These are phyloP conservation scores for Auanema sp. DNA, from an alignment of 2,888 invertebrate genomes.

Conservation along the genomic window DNA sequence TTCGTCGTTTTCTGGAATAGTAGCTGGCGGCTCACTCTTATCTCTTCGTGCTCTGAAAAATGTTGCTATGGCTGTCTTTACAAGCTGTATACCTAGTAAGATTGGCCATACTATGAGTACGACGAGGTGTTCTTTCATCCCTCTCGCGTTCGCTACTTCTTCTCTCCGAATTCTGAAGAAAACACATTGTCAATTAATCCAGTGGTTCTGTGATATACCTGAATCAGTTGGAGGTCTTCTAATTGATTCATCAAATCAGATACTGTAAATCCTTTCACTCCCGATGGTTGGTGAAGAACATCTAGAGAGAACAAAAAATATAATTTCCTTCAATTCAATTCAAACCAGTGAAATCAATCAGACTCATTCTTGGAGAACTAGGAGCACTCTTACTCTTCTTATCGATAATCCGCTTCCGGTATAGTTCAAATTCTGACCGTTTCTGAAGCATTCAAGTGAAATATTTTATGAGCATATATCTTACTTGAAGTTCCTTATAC, in stretches of 20 bases:
- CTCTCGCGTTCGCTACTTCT: slow-evolving; percentile 30
- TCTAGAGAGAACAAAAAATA: slow-evolving; percentile 21
- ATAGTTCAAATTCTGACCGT: slow-evolving; percentile 48
- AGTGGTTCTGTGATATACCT: slow-evolving; percentile 12
- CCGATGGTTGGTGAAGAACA: slow-evolving; percentile 38
- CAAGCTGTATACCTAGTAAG: slow-evolving; percentile 28
- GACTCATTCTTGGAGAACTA: slow-evolving; percentile 63
- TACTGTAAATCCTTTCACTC: slow-evolving; percentile 46
- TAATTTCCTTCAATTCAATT: background rate
- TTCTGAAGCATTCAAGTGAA: slow-evolving; percentile 15
- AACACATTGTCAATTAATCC: background rate
- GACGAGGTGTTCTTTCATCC: slow-evolving; percentile 31
- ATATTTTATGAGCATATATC: background rate
- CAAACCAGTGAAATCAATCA: slow-evolving; percentile 61
- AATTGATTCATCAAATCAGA: slow-evolving; percentile 50
- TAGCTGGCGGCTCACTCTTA: slow-evolving; percentile 43
- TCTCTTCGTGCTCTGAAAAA: slow-evolving; percentile 30
- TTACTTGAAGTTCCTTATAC: slow-evolving; percentile 57
- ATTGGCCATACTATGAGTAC: slow-evolving; percentile 43
- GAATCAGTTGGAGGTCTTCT: slow-evolving; percentile 36
- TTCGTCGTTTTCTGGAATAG: slow-evolving; percentile 24
- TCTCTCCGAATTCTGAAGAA: slow-evolving; percentile 27
- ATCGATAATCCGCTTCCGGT: slow-evolving; percentile 49
- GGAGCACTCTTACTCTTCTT: slow-evolving; percentile 64
- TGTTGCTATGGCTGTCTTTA: background rate